Evolutionary conservation across 2,113 vertebrate genomes (phyloP), one percentile per base, ranked within the genome.

Genomic region (Sylvietta virens): DNA sequence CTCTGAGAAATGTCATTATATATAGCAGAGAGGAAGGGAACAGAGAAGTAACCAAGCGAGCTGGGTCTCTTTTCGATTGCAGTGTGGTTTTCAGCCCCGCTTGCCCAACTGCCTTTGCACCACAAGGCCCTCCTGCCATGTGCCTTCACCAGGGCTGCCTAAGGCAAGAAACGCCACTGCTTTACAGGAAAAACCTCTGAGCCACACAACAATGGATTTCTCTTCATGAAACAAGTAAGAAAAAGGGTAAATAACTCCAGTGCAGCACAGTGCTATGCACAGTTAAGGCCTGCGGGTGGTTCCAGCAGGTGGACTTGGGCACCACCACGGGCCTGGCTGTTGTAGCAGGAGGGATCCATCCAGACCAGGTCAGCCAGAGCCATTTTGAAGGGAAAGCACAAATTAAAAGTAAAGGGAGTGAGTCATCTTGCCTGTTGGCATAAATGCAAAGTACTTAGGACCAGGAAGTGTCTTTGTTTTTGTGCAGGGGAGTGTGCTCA

Each of bases 381-480:
- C 1, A 35, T 77, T 77, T 47, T 27, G 67, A 88, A 80, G 50
- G 31, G 53, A 88, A 86, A 82, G n/a, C 42, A 69, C 2, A 1
- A 27, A 76, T 74, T 44, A 5, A 44, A 85, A 94, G 61, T 85
- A 67, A 88, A 90, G 7, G 53, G 19, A 33, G 17, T 65, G 86
- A 94, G 82, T 80, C 82, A 58, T 13, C n/a, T 31, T 78, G 79
- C 58, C 60, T 81, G 18, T 28, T 95, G 86, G 80, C 80, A 71
- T 4, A 70, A 92, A 86, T 3, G 14, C 74, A 70, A 86, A 88
- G 72, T 35, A 58, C 35, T 13, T 65, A 91, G 62, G 64, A 51
- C 51, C 80, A 84, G 82, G 95, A 97, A 96, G 80, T 6, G 6
- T 42, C 88, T 94, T 92, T 93, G 91, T 56, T 93, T 90, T 79